Percentiles rank a stretch among this genome's conserved stretches.
Evolutionary conservation across 1,140 invertebrate genomes (phyloP).

Genomic region (Plectrocnemia conspersa): DNA sequence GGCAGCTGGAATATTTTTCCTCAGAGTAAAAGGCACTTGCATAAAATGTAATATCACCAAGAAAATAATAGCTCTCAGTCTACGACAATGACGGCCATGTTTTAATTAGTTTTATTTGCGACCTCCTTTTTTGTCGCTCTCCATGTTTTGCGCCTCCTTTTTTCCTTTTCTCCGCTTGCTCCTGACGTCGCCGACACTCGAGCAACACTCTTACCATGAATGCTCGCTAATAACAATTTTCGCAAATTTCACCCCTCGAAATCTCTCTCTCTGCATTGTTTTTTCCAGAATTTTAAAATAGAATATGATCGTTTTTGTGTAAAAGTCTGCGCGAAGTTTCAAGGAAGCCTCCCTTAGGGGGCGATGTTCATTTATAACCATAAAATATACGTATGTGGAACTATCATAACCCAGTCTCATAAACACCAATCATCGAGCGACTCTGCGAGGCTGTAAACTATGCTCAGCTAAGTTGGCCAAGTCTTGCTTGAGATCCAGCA

Average conservation of each 20-base stretch:
- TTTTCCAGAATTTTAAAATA: too few species aligned
- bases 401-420: constrained; percentile 32
- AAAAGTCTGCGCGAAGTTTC: too few species aligned
- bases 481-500: constrained; percentile 3
- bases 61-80: constrained; percentile 27
- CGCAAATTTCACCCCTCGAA: too few species aligned
- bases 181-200: background rate
- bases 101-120: constrained; percentile 34
- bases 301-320: too few species aligned
- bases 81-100: constrained; percentile 18
- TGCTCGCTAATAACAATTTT: too few species aligned
- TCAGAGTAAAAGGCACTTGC: constrained; percentile 24
- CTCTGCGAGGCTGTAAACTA: constrained; percentile 26
- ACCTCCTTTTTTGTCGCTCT: constrained; percentile 4
- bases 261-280: too few species aligned
- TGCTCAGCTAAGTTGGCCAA: constrained; percentile 16
- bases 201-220: too few species aligned
- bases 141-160: background rate
- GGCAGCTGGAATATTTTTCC: constrained; percentile 12
- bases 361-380: constrained; percentile 28
- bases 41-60: constrained; percentile 30
- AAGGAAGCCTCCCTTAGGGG: constrained; percentile 19
- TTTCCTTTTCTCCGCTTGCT: background rate
- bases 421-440: constrained; percentile 32
- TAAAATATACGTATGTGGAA: constrained; percentile 31